Percentiles rank a stretch among this genome's conserved stretches.
Conservation (phyloP, 2,888 invertebrate species). For the Antheraea yamamai region DNA sequence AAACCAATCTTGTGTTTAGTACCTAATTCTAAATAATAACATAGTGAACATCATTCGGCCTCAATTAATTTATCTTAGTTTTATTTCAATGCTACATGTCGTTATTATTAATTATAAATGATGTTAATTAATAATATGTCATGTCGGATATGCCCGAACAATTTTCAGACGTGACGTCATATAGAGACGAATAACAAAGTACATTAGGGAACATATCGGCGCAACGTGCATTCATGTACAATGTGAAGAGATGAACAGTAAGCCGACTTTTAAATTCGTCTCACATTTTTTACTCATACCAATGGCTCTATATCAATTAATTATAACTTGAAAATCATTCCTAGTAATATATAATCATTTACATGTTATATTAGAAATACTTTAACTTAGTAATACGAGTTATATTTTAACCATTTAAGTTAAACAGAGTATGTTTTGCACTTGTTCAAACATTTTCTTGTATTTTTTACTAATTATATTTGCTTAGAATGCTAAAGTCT, state of each 20-base stretch:
- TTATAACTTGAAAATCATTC: too few species aligned
- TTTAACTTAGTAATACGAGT: too few species aligned
- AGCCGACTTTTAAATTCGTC: not conserved
- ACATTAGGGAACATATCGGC: constrained; percentile 13
- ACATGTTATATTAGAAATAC: too few species aligned
- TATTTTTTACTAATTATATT: too few species aligned
- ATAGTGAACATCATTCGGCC: not conserved
- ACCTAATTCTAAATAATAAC: not conserved
- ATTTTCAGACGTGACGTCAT: constrained; percentile 9
- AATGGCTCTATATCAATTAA: too few species aligned
- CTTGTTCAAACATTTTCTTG: too few species aligned
- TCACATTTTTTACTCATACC: not conserved
- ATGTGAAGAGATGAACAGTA: constrained; percentile 4
- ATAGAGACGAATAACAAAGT: constrained; percentile 15
- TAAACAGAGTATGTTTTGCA: too few species aligned
- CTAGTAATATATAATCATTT: too few species aligned
- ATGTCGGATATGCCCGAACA: constrained; percentile 3
- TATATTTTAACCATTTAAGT: too few species aligned
- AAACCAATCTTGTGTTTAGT: too few species aligned
- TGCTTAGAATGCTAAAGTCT: too few species aligned
- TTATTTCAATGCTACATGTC: constrained; percentile 2
- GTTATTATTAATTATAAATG: constrained; percentile 2
- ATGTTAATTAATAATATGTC: constrained; percentile 15
- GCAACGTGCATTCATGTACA: not conserved
- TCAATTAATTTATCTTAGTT: not conserved